These are phyloP conservation scores for Uropetala carovei DNA, from an alignment of 2,888 invertebrate genomes.

Conservation along the genomic window DNA sequence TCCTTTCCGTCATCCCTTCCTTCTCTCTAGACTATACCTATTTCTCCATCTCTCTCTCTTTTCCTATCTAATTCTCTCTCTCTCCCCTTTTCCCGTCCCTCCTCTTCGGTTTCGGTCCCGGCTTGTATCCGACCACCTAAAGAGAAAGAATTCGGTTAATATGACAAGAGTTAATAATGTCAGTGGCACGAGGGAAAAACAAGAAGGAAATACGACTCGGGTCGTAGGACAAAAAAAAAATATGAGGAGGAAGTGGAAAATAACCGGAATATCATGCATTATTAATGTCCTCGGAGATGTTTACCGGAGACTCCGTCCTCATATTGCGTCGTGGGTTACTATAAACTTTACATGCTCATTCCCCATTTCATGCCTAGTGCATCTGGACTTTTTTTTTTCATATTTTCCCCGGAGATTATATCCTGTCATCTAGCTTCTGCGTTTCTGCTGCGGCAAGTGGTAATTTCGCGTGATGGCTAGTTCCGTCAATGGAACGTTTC, in stretches of 20 bases:
- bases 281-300: background rate
- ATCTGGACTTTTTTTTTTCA: background rate
- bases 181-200: background rate
- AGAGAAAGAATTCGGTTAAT: background rate
- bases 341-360: background rate
- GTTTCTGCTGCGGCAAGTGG: background rate
- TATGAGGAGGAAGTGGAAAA: background rate
- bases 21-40: background rate
- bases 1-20: background rate
- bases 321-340: background rate
- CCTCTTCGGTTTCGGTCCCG: background rate
- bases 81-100: background rate
- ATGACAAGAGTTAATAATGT: slow-evolving; percentile 13
- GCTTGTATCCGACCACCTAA: background rate
- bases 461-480: background rate
- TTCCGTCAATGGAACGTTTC: no score
- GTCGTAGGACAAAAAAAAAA: background rate
- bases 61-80: background rate
- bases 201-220: background rate
- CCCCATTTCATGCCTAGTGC: background rate
- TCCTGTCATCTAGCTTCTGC: background rate
- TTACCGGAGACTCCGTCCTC: background rate
- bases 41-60: background rate
- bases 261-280: background rate
- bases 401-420: background rate